These are phyloP conservation scores for Urocitellus parryii DNA, from an alignment of 2,113 vertebrate species.

Conservation along the genomic window DNA sequence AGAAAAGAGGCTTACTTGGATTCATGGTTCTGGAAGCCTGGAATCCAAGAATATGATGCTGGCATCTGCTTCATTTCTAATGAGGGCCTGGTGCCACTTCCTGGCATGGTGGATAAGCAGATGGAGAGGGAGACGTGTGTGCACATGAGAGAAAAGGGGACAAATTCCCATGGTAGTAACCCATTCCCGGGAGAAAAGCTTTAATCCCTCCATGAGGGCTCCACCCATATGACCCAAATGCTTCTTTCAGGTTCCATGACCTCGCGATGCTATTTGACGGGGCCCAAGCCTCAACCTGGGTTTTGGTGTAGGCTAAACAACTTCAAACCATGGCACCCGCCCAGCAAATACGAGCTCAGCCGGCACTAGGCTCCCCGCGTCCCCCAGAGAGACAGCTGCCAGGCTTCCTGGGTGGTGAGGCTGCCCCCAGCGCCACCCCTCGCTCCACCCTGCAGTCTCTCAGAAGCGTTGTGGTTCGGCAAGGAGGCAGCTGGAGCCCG, in stretches of 20 bases:
- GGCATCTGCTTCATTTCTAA: background rate
- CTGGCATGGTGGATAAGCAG: too few relatives aligned
- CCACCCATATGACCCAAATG: background rate
- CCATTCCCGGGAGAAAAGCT: background rate
- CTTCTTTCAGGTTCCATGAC: background rate
- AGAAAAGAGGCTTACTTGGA: background rate
- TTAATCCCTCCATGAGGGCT: background rate
- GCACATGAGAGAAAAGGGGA: background rate
- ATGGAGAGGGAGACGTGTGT: background rate
- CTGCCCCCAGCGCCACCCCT: background rate
- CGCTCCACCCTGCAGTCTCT: background rate
- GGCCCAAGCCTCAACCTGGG: background rate
- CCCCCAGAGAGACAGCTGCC: background rate
- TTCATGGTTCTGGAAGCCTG: background rate
- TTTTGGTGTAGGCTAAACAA: background rate
- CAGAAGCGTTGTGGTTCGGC: background rate
- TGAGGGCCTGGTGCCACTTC: background rate
- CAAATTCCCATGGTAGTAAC: background rate
- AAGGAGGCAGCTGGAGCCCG: background rate
- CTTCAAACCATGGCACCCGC: background rate
- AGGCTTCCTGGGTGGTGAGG: background rate
- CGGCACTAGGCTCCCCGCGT: rapidly evolving
- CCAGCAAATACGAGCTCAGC: background rate
- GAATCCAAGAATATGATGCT: background rate
- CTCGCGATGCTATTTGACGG: too few relatives aligned